Conservation (phyloP, 1,140 invertebrate species). For the Sitophilus oryzae region DNA sequence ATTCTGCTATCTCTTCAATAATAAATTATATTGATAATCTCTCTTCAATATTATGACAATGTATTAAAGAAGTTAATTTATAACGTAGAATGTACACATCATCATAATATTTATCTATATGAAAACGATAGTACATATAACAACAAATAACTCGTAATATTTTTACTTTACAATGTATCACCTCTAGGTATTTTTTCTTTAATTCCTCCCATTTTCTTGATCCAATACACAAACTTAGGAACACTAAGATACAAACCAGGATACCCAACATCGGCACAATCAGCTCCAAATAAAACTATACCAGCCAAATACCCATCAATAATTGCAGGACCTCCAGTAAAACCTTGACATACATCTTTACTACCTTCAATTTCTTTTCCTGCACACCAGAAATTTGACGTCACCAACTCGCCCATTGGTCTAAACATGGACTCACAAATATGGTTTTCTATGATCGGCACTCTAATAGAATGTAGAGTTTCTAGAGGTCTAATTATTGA, state of each 20-base stretch:
- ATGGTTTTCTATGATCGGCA: neutral
- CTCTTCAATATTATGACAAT: no score
- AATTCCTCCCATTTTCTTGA: no score
- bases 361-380: neutral
- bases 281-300: neutral
- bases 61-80: no score
- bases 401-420: neutral
- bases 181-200: no score
- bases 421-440: neutral
- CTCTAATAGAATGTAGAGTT: neutral
- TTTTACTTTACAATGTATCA: no score
- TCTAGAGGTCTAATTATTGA: no score
- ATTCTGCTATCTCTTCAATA: no score
- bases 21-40: no score
- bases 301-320: neutral
- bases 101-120: no score
- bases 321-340: neutral
- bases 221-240: neutral
- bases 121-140: no score
- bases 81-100: no score
- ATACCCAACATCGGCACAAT: neutral
- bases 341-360: neutral
- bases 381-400: neutral
- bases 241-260: neutral
- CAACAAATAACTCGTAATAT: no score